Evolutionary conservation across 2,113 vertebrate species (phyloP).

Genomic region (Buteo buteo): DNA sequence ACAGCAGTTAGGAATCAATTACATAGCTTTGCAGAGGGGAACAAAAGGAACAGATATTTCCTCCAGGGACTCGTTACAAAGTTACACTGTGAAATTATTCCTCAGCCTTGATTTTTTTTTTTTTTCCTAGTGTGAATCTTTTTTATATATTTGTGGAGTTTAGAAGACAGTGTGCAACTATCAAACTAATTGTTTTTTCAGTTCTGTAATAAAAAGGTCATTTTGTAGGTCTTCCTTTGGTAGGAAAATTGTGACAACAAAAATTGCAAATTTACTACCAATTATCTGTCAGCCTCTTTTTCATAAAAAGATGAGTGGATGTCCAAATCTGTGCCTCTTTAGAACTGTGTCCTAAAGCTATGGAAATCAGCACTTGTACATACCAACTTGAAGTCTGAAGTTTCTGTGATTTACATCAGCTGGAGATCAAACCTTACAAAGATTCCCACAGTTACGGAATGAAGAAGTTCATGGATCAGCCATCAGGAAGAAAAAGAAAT

Average conservation of each 20-base stretch:
- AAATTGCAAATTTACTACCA: neutral
- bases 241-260: neutral
- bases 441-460: neutral
- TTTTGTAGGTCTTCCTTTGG: neutral
- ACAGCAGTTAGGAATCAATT: conserved; percentile 45
- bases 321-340: neutral
- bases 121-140: neutral
- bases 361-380: neutral
- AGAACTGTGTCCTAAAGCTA: neutral
- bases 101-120: neutral
- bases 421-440: neutral
- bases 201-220: neutral
- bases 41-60: conserved; percentile 37
- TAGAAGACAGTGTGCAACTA: neutral
- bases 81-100: conserved; percentile 39
- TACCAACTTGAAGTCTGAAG: neutral
- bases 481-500: neutral
- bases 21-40: conserved; percentile 18
- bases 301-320: neutral
- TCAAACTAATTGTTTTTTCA: neutral
- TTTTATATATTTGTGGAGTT: neutral
- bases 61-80: conserved; percentile 16
- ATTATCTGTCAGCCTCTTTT: neutral
- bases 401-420: neutral
- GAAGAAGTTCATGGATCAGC: neutral